Conservation (phyloP, 2,797 vertebrate genomes). For the Hydrocynus forskahlii region DNA sequence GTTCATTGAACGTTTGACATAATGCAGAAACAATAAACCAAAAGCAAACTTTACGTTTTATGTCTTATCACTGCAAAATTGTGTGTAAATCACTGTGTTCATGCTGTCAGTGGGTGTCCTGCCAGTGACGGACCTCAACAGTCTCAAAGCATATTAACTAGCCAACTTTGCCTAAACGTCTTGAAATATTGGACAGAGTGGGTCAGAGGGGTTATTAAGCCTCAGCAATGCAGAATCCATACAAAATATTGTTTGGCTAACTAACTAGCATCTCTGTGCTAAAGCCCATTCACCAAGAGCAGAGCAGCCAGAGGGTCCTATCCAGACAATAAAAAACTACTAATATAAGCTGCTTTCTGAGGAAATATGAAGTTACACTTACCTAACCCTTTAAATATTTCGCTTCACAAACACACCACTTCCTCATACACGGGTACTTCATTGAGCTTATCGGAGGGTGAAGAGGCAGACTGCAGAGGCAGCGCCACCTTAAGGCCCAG, state of each 20-base stretch:
- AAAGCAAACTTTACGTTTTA: neutral
- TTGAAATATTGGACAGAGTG: neutral
- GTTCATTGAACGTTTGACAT: neutral
- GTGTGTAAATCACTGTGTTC: neutral
- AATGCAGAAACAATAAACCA: neutral
- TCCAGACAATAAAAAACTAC: neutral
- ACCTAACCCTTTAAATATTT: conserved; percentile 12
- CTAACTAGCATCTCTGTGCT: neutral
- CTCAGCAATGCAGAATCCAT: neutral
- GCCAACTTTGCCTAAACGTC: neutral
- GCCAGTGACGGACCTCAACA: neutral
- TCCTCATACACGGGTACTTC: conserved; percentile 43
- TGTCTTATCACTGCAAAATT: neutral
- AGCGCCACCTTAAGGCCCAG: conserved; percentile 4
- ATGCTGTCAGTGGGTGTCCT: neutral
- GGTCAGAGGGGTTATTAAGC: neutral
- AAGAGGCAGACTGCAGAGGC: neutral
- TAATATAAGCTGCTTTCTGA: too few relatives aligned
- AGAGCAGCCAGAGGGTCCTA: too few relatives aligned
- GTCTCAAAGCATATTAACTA: neutral
- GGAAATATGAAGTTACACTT: neutral
- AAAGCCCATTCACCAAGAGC: neutral
- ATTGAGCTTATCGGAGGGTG: neutral
- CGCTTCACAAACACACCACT: conserved; percentile 19
- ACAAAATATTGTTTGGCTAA: neutral